Base-by-base conservation (phyloP, 2,113 vertebrate genomes). In the Ornithorhynchus anatinus region DNA sequence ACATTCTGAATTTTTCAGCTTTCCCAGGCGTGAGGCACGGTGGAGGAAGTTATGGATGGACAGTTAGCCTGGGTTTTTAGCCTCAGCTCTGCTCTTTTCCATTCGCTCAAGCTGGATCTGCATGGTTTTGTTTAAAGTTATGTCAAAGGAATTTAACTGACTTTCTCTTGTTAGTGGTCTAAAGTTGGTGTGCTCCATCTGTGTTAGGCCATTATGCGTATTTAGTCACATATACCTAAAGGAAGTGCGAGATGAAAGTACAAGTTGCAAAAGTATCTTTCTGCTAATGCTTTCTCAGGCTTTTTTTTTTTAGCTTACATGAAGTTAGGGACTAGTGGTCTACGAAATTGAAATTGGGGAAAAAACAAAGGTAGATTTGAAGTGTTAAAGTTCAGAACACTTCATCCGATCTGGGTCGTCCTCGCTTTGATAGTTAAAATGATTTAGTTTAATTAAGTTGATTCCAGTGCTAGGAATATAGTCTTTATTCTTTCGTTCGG, bases 361-460 rank as follows among this genome's bases (percentile, higher is more conserved):
- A 85, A n/a, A 88, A 75, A 42, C 57, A 80, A 84, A 79, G 67
- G 66, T 77, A 35, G 10, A 39, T 80, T 88, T 81, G 75, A 80
- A 85, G 75, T 75, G 79, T 62, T 80, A 64, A 87, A 84, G 45
- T 67, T 36, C 50, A 48, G 53, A 37, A 50, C 25, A 50, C 15
- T 17, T 17, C 58, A 50, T 58, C 2, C 4, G 69, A 82, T 65
- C 54, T 48, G 72, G 86, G 60, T 76, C 33, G 42, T 59, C 70
- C 83, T 85, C 39, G 72, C 32, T 84, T 78, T 84, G 57, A 78
- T 73, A 68, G 22, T 36, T 44, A 73, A 73, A 84, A 76, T 77
- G 78, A 80, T 62, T 78, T 76, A n/a, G n/a, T 63, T 67, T 66
- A 3, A 66, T 77, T 59, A 89, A 85, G 65, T 89, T 77, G 27